Conservation (phyloP, 2,113 vertebrate species). For the Ceyx melanurus region DNA sequence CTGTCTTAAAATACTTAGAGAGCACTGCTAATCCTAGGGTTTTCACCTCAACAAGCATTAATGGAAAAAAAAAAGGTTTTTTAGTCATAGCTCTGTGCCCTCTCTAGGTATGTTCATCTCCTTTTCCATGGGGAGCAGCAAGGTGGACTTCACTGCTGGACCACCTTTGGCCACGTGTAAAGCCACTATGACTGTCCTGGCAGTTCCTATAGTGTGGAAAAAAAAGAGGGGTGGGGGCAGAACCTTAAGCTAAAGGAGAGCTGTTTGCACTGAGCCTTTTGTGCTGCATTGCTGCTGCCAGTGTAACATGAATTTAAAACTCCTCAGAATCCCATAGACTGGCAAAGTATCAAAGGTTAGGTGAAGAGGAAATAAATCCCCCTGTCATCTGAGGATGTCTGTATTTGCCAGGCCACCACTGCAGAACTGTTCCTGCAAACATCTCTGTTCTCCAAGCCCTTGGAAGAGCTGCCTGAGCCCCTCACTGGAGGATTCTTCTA, state of each 20-base stretch:
- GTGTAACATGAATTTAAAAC: neutral
- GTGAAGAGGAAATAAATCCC: neutral
- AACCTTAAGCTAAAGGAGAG: neutral
- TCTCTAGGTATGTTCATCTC: neutral
- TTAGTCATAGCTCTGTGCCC: neutral
- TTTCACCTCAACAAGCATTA: neutral
- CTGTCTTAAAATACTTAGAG: neutral
- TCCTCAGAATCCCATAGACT: neutral
- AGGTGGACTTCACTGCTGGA: neutral
- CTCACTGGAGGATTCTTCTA: neutral
- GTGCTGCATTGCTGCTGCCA: neutral
- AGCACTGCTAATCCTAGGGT: neutral
- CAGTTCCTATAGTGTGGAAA: neutral
- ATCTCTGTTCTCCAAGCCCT: neutral
- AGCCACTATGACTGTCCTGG: neutral
- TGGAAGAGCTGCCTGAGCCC: neutral
- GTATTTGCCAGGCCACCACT: accelerated
- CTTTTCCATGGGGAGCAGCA: neutral
- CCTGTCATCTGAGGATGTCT: accelerated
- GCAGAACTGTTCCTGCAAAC: neutral
- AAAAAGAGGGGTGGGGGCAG: neutral
- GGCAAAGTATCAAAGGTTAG: neutral
- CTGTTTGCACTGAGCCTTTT: neutral
- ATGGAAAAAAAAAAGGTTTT: neutral
- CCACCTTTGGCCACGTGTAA: accelerated